phyloP scores from a whole-genome alignment of 2,113 vertebrate species.

The Addax nasomaculatus region DNA sequence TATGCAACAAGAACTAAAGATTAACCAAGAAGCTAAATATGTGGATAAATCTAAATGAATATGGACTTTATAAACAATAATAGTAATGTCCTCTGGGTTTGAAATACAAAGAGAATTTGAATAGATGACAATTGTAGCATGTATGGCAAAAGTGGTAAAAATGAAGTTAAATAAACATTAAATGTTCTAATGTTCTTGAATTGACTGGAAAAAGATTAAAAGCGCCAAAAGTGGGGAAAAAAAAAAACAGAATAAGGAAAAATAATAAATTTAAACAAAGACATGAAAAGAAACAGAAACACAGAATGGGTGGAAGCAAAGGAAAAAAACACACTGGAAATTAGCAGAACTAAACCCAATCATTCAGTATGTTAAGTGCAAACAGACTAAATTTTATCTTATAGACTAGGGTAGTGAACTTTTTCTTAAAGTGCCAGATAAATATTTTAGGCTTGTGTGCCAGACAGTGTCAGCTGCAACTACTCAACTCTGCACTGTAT shows the following conservation, averaged over 20 bases:
- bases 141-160: neutral
- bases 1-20: neutral
- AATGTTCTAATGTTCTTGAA: neutral
- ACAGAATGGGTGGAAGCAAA: neutral
- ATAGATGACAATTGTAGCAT: neutral
- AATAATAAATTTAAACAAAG: neutral
- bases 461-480: neutral
- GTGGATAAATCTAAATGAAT: constrained; percentile 2
- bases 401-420: neutral
- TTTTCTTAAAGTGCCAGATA: neutral
- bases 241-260: neutral
- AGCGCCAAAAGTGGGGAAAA: neutral
- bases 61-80: neutral
- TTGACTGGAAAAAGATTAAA: neutral
- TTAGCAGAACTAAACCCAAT: neutral
- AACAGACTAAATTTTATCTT: neutral
- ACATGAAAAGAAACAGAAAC: neutral
- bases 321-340: neutral
- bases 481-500: neutral
- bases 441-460: neutral
- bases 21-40: neutral
- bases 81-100: neutral
- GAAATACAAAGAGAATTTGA: neutral
- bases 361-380: neutral
- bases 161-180: neutral